phyloP scores from a whole-genome alignment of 2,797 vertebrate genomes.

The Acanthornis magna region DNA sequence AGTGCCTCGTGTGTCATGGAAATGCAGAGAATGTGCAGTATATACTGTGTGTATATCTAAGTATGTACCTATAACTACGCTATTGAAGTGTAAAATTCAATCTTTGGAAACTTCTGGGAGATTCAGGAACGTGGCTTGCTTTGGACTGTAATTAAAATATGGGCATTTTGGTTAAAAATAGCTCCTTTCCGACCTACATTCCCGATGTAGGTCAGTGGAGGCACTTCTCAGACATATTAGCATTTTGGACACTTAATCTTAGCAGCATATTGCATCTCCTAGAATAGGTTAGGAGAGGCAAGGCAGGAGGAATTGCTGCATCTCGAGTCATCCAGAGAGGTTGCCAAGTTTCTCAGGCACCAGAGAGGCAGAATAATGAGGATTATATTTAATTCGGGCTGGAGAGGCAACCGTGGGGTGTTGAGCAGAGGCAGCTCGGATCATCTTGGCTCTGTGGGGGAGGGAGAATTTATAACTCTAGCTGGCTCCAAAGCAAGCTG shows the following conservation, averaged over 20 bases:
- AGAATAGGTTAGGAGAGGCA: conserved; percentile 15
- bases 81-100: not conserved
- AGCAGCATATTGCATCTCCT: conserved; percentile 7
- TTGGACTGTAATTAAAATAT: not conserved
- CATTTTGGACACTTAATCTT: conserved; percentile 42
- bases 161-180: conserved; percentile 13
- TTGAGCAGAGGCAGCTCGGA: conserved; percentile 7
- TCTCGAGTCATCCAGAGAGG: not conserved
- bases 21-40: not conserved
- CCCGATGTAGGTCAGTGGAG: conserved; percentile 37
- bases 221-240: conserved; percentile 15
- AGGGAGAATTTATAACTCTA: conserved; percentile 12
- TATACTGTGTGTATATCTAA: not conserved
- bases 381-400: conserved; percentile 14
- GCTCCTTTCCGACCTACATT: not conserved
- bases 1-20: not conserved
- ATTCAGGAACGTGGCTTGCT: not conserved
- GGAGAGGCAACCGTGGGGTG: conserved; percentile 8
- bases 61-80: not conserved
- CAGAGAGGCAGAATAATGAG: conserved; percentile 27
- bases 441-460: not conserved
- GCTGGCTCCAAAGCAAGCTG: conserved; percentile 20
- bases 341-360: conserved; percentile 49
- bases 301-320: conserved; percentile 7
- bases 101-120: not conserved